A percentile compares a stretch with the other conserved stretches of the same genome.
These are phyloP conservation scores for Sisyra nigra DNA, from an alignment of 2,888 invertebrate species.

Conservation along the genomic window DNA sequence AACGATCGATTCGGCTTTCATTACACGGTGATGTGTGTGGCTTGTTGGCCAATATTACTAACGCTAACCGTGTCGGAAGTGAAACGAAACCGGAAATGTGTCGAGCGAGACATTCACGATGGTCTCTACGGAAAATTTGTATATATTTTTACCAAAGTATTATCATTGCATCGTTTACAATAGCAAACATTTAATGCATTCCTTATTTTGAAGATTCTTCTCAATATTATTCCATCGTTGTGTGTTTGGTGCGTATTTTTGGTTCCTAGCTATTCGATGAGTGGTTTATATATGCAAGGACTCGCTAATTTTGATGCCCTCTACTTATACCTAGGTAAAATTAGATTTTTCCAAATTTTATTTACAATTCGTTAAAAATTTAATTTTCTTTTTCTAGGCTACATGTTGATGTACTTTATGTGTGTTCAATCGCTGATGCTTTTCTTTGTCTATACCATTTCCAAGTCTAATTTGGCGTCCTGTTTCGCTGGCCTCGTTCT, in stretches of 20 bases:
- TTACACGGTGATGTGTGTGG: slow-evolving; percentile 62
- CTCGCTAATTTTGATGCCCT: slow-evolving; percentile 49
- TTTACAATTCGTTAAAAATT: slow-evolving; percentile 6
- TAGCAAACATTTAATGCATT: slow-evolving; percentile 7
- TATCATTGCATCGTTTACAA: not conserved
- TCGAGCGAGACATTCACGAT: slow-evolving; percentile 66
- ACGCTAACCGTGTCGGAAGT: slow-evolving; percentile 41
- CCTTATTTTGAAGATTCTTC: slow-evolving; percentile 43
- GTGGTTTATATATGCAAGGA: slow-evolving; percentile 59
- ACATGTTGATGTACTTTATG: slow-evolving; percentile 53
- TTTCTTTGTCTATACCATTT: slow-evolving; percentile 48
- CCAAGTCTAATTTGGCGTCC: slow-evolving; percentile 46
- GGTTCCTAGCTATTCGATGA: slow-evolving; percentile 81
- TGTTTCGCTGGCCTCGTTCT: slow-evolving; percentile 41
- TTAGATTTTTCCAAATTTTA: not conserved
- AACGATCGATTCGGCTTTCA: slow-evolving; percentile 78
- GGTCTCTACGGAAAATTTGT: slow-evolving; percentile 64
- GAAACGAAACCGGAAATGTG: slow-evolving; percentile 39
- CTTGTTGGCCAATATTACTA: slow-evolving; percentile 62
- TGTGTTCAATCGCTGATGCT: slow-evolving; percentile 50
- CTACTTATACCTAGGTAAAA: slow-evolving; percentile 49
- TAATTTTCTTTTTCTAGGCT: slow-evolving; percentile 31
- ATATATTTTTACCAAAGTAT: slow-evolving; percentile 65
- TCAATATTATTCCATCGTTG: slow-evolving; percentile 61
- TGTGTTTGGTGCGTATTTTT: slow-evolving; percentile 72